phyloP scores from a whole-genome alignment of 2,797 vertebrate genomes.

The Myotis pilosus region DNA sequence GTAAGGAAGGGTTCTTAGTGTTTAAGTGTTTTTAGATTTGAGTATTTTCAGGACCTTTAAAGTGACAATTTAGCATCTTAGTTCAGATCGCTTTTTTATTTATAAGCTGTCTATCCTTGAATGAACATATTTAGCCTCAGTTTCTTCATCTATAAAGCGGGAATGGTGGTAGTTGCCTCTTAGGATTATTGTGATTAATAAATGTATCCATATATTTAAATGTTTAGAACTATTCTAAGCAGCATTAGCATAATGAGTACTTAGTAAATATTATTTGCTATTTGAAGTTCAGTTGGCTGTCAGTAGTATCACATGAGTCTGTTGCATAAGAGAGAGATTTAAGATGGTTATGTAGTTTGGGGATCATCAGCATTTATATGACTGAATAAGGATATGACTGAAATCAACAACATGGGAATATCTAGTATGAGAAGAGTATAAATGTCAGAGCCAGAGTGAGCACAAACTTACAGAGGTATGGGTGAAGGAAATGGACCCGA shows the following conservation, averaged over 20 bases:
- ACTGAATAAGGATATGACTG: neutral
- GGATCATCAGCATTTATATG: neutral
- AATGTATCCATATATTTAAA: neutral
- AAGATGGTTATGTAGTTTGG: neutral
- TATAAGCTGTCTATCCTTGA: neutral
- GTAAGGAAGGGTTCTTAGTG: neutral
- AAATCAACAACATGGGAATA: neutral
- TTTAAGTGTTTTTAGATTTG: neutral
- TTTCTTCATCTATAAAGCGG: neutral
- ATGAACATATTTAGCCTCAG: neutral
- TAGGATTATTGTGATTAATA: conserved; percentile 9
- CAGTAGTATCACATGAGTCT: neutral
- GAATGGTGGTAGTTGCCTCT: neutral
- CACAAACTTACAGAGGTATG: neutral
- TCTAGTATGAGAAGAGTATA: neutral
- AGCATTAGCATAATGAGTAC: neutral
- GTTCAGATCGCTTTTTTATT: neutral
- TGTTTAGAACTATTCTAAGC: neutral
- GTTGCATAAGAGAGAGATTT: neutral
- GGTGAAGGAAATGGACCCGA: neutral
- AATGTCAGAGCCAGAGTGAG: neutral
- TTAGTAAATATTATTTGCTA: neutral
- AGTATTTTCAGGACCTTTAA: neutral
- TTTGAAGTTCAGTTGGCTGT: neutral
- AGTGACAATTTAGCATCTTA: neutral